Conservation (phyloP, 1,140 invertebrate genomes). For the Dryas iulia region DNA sequence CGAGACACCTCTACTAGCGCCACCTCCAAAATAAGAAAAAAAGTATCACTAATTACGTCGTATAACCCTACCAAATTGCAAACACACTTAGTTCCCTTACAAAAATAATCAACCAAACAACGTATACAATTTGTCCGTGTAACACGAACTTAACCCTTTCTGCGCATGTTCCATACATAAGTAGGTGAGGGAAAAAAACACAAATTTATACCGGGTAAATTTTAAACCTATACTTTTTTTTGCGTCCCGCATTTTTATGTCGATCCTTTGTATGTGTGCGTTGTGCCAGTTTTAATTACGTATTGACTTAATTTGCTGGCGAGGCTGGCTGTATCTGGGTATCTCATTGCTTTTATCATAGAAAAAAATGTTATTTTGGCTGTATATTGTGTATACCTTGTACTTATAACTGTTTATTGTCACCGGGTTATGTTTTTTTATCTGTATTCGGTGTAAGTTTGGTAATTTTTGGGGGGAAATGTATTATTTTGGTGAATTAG, state of each 20-base stretch:
- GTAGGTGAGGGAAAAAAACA: conserved; percentile 78
- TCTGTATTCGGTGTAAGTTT: conserved; percentile 26
- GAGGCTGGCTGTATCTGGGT: conserved; percentile 53
- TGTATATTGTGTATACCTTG: background rate
- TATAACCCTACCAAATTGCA: conserved; percentile 41
- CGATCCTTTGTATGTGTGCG: conserved; percentile 76
- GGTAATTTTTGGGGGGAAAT: conserved; percentile 55
- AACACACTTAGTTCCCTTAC: background rate
- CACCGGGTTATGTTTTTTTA: conserved; percentile 46
- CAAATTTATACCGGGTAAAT: conserved; percentile 81
- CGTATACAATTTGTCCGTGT: conserved; percentile 34
- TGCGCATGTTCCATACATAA: conserved; percentile 77
- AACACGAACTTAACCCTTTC: conserved; percentile 66
- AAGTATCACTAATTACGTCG: conserved; percentile 49
- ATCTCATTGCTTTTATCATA: conserved; percentile 27
- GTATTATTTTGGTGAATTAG: conserved; percentile 19
- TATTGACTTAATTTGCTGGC: conserved; percentile 80
- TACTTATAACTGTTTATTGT: conserved; percentile 19
- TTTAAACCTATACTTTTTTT: conserved; percentile 81
- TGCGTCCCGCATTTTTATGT: conserved; percentile 74
- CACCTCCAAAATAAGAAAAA: conserved; percentile 42
- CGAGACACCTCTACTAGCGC: conserved; percentile 45
- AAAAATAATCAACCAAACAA: background rate
- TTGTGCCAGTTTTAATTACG: conserved; percentile 78
- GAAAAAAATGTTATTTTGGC: background rate